Evolutionary conservation across 2,797 vertebrate species (phyloP), one percentile per base, ranked within the genome.

Genomic region (Diplodus sargus): DNA sequence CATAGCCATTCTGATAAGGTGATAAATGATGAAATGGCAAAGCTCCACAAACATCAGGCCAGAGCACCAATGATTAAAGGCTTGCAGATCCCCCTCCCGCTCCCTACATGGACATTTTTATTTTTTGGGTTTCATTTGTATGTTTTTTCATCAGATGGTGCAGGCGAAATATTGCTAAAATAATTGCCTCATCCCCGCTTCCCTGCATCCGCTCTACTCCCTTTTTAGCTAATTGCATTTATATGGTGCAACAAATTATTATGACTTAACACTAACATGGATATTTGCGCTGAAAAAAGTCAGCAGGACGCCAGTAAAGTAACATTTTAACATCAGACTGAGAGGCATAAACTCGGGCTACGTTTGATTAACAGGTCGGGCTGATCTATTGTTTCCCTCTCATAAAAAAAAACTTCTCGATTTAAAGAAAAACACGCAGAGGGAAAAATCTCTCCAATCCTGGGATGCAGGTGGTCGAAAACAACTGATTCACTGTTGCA

Each of bases 401-500:
- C 39, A 11, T 74, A 42, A 66, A 70, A 49, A 57, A 30, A 70
- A 70, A 57, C 9, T 7, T 9, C 20, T 7, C 51, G 3, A 30
- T 39, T 39, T 39, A 39, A 39, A 11, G 39, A 39, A 39, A 51
- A 8, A 60, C 45, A 45, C 3, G 48, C 8, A 45, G 5, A 15
- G 3, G 23, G 72, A 49, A 39, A 39, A 52, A 54, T 49, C 48
- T 53, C 43, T 34, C 22, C 10, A 22, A 25, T 59, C n/a, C 57
- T 68, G 9, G 17, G 28, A 53, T 70, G 59, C 74, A 85, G 79
- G 80, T 70, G 74, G 67, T 74, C 22, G 18, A 74, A 61, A 65
- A 79, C 74, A 90, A 85, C 71, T 53, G 25, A 81, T 73, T 48
- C 30, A 74, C 68, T 85, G 78, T 77, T 8, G 12, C 22, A 58